Percentiles rank a stretch among this genome's conserved stretches.
Evolutionary conservation across 2,113 vertebrate genomes (phyloP).

Genomic region (Strigops habroptila): DNA sequence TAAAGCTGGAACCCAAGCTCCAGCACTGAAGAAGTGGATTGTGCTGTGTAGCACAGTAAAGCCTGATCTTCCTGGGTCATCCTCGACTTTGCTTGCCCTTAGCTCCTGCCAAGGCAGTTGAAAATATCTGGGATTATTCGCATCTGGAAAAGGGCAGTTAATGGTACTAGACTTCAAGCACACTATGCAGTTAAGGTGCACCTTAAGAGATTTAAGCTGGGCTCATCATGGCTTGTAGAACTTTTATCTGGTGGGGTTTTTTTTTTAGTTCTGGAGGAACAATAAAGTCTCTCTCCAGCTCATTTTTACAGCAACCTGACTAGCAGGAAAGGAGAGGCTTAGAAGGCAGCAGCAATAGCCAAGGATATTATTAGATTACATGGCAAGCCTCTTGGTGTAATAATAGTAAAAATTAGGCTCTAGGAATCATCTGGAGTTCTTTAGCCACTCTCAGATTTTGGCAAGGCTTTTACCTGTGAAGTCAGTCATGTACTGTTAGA

Average conservation of each 20-base stretch:
- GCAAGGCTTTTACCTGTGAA: neutral
- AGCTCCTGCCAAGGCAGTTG: slow-evolving; percentile 36
- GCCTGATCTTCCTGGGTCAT: slow-evolving; percentile 58
- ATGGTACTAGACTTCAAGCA: neutral
- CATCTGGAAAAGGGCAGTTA: neutral
- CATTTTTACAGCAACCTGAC: neutral
- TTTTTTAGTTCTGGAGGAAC: neutral
- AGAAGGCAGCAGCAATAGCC: neutral
- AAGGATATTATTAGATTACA: neutral
- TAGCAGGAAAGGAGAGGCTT: neutral
- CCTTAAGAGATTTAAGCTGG: neutral
- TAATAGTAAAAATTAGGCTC: neutral
- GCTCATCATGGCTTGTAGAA: neutral
- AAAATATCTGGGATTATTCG: neutral
- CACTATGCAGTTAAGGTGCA: neutral
- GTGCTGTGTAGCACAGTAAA: slow-evolving; percentile 26
- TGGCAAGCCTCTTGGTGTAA: neutral
- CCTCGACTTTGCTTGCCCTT: slow-evolving; percentile 63
- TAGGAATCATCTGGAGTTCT: neutral
- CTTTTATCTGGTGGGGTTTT: neutral
- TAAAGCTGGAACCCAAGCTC: neutral
- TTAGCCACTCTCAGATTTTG: neutral
- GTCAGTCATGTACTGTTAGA: neutral
- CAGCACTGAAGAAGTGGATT: neutral
- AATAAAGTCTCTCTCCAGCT: neutral